Base-by-base conservation (phyloP, 2,888 invertebrate genomes). In the Eupithecia abbreviata region DNA sequence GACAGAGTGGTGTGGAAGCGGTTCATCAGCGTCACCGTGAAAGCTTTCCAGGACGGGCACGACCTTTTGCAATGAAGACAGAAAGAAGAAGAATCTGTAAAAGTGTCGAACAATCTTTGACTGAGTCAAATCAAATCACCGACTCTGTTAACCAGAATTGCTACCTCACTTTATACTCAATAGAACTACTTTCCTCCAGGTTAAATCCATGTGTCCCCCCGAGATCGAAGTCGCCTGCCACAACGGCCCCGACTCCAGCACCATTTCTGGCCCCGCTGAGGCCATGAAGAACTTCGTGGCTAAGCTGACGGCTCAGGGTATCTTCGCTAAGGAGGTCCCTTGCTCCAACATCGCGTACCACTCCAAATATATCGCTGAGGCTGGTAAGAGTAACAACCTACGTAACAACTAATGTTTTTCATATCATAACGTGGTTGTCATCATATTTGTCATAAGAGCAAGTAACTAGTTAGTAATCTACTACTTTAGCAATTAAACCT, bases 301-400 rank as follows among this genome's bases (percentile, higher is more conserved):
- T 1, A 93, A 96, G 79, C 89, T 98, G 43, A 95, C 96, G 79
- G 95, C 95, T 0, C 96, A 98, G 82, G 97, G 97, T 0, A 96
- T 98, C 69, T 98, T 98, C 86, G 98, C 98, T 0, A 96, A 97
- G 80, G 97, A 97, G 85, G 98, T 99, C 0, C 97, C 97, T 43
- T 98, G 98, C 85, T 96, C 98, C 73, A 98, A 98, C 85, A 98
- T 98, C 82, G 98, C 99, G 0, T 99, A 98, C 86, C 98, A 99
- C 88, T 98, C 98, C 77, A 96, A 96, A 74, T 98, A 98, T 84
- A 98, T 99, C 84, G 94, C 96, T 4, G 95, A 96, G 65, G 96
- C 97, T 80, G 96, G 95, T 92, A 80, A 89, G 69, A 9, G 10
- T 47, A 10, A n/a, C n/a, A n/a, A n/a, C n/a, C n/a, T n/a, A n/a